phyloP scores from a whole-genome alignment of 2,797 vertebrate genomes.

The Urosaurus nigricauda region DNA sequence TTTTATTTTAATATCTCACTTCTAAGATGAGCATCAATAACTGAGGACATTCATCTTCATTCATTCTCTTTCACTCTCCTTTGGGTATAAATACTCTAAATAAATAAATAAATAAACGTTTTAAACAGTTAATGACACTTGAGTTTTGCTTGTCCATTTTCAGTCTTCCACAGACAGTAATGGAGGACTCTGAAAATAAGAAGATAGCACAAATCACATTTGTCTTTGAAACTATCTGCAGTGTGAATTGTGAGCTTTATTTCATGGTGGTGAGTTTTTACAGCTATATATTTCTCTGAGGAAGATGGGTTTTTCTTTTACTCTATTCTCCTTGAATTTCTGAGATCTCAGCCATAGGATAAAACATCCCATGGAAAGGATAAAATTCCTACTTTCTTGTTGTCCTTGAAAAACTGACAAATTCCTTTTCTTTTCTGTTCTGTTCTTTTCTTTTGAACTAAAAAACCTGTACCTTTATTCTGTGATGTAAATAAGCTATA shows the following conservation, averaged over 20 bases:
- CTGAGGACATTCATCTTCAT: neutral
- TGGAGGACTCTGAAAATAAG: constrained; percentile 80
- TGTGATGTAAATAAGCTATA: neutral
- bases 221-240: constrained; percentile 91
- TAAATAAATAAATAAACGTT: too few species aligned
- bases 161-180: constrained; percentile 83
- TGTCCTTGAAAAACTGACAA: neutral
- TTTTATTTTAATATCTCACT: neutral
- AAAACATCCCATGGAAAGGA: neutral
- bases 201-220: constrained; percentile 92
- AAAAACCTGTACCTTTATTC: neutral
- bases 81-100: too few species aligned
- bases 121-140: neutral
- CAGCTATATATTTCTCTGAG: neutral
- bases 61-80: neutral
- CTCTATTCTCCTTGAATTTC: neutral
- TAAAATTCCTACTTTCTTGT: neutral
- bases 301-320: neutral
- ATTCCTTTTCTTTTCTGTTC: neutral
- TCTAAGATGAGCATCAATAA: neutral
- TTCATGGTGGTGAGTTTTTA: constrained; percentile 88
- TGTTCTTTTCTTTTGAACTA: neutral
- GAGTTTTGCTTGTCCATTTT: constrained; percentile 33
- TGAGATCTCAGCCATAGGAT: neutral
- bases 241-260: constrained; percentile 87